Evolutionary conservation across 1,140 invertebrate genomes (phyloP).

Genomic region (Oryzaephilus surinamensis): DNA sequence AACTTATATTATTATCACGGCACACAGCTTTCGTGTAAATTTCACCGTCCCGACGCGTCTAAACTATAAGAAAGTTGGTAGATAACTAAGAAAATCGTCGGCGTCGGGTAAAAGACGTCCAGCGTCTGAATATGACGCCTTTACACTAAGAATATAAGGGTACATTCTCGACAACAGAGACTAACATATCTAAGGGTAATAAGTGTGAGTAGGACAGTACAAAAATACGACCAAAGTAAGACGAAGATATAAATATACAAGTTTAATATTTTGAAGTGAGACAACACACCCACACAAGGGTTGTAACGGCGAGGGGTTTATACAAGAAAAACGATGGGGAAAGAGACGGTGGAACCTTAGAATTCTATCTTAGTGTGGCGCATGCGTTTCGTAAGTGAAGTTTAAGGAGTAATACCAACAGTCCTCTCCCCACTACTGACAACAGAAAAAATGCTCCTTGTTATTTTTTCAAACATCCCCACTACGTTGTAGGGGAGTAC

Average conservation of each 20-base stretch:
- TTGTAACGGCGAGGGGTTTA: conserved; percentile 21
- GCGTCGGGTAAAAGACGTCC: conserved; percentile 32
- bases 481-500: conserved; percentile 9
- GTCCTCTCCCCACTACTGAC: conserved; percentile 24
- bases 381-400: conserved; percentile 23
- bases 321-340: conserved; percentile 24
- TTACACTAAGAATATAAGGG: conserved; percentile 35
- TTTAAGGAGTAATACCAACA: conserved; percentile 28
- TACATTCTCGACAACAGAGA: conserved; percentile 26
- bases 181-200: conserved; percentile 24
- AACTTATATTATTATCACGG: too few relatives aligned
- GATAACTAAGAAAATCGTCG: conserved; percentile 35
- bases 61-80: conserved; percentile 27
- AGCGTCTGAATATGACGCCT: conserved; percentile 35
- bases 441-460: conserved; percentile 27
- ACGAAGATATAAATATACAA: conserved; percentile 25
- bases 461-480: conserved; percentile 26
- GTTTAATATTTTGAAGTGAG: conserved; percentile 23
- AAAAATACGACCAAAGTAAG: conserved; percentile 20
- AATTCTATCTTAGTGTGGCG: conserved; percentile 32
- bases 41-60: conserved; percentile 23
- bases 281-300: conserved; percentile 21
- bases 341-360: conserved; percentile 29
- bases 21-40: too few relatives aligned
- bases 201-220: conserved; percentile 19